Evolutionary conservation across 2,113 vertebrate genomes (phyloP).

Genomic region (Rissa tridactyla): DNA sequence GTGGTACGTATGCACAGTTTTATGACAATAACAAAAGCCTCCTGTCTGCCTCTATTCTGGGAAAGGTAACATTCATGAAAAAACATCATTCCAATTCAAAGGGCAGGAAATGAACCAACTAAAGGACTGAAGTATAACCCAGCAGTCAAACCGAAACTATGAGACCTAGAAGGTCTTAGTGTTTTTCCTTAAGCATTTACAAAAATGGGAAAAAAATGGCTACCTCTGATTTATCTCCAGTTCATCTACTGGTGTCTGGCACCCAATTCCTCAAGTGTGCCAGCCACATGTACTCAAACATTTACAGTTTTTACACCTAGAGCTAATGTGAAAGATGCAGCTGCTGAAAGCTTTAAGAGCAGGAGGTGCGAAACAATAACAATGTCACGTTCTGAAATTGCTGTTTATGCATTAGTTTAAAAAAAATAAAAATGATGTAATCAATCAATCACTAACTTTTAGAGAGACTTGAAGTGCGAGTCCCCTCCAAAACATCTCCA

Average conservation of each 20-base stretch:
- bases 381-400: not conserved
- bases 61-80: not conserved
- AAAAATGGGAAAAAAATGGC: not conserved
- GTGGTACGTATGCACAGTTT: not conserved
- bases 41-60: not conserved
- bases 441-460: not conserved
- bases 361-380: not conserved
- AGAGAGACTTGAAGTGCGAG: not conserved
- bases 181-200: not conserved
- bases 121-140: not conserved
- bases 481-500: not conserved
- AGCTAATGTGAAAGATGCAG: not conserved
- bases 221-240: not conserved
- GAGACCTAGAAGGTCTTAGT: not conserved
- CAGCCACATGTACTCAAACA: not conserved
- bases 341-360: constrained; percentile 19
- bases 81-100: not conserved
- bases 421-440: not conserved
- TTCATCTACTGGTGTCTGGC: not conserved
- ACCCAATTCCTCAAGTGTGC: not conserved
- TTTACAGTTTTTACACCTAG: not conserved
- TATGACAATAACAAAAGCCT: not conserved
- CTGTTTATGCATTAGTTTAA: not conserved
- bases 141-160: not conserved
- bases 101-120: not conserved